A percentile compares a stretch with the other conserved stretches of the same genome.
phyloP scores from a whole-genome alignment of 2,113 vertebrate species.

The Sitta europaea region DNA sequence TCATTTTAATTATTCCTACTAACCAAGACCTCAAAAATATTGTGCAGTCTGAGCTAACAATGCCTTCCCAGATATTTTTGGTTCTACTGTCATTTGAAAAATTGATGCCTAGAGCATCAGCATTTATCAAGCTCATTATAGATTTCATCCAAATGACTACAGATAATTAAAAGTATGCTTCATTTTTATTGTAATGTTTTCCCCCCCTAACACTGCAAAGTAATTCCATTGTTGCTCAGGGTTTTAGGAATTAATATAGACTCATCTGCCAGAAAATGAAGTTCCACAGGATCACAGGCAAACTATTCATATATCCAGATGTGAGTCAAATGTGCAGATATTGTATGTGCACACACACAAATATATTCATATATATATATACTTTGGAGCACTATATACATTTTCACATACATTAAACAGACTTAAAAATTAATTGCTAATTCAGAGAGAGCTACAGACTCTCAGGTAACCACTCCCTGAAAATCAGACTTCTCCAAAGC shows the following conservation, averaged over 20 bases:
- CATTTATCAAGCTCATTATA: conserved; percentile 62
- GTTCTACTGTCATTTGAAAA: conserved; percentile 21
- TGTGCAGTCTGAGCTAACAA: conserved; percentile 31
- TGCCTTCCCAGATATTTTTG: conserved; percentile 35
- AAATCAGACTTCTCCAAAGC: background rate
- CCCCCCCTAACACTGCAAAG: background rate
- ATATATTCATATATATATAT: background rate
- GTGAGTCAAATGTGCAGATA: background rate
- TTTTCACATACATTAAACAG: background rate
- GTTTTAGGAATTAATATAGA: background rate
- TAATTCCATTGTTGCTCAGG: conserved; percentile 8
- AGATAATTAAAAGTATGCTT: conserved; percentile 64
- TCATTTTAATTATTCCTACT: conserved; percentile 62
- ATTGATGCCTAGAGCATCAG: conserved; percentile 50
- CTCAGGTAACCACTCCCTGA: background rate
- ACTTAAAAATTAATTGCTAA: background rate
- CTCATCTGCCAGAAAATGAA: conserved; percentile 25
- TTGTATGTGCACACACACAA: too few species aligned
- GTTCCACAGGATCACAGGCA: background rate
- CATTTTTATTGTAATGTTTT: conserved; percentile 46
- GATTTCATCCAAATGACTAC: conserved; percentile 47
- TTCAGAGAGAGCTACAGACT: background rate
- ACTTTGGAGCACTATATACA: background rate
- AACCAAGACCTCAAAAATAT: conserved; percentile 49
- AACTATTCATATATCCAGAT: background rate